Conservation (phyloP, 2,888 invertebrate species). For the Bursaphelenchus okinawaensis region DNA sequence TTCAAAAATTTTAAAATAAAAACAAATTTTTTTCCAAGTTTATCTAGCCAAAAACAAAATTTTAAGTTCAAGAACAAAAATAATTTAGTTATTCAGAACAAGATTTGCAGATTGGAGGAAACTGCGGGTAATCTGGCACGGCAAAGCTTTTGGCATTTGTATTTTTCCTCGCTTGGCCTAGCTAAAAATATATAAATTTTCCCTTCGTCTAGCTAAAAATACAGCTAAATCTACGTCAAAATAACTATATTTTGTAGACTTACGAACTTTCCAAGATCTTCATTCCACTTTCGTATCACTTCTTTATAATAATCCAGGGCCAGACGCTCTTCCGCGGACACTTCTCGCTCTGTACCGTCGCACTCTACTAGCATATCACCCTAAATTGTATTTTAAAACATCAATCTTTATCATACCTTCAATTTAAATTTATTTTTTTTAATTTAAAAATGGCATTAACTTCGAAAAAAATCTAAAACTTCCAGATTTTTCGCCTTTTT, state of each 20-base stretch:
- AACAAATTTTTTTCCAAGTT: neutral
- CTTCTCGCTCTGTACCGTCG: conserved; percentile 5
- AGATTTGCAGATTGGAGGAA: conserved; percentile 9
- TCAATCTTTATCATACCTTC: no score
- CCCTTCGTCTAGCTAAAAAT: no score
- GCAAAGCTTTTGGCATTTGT: neutral
- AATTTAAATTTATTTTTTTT: no score
- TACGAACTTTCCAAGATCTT: neutral
- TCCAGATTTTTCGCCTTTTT: no score
- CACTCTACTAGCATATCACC: conserved; percentile 6
- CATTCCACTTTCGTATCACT: conserved; percentile 6
- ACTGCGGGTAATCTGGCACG: conserved; percentile 3
- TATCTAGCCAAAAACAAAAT: neutral
- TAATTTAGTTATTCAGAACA: no score
- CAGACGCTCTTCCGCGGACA: conserved; percentile 1
- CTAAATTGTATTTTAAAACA: conserved; percentile 1
- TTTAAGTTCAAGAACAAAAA: no score
- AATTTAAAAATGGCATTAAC: no score
- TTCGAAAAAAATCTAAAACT: no score
- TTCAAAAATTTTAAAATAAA: neutral
- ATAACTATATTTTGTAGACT: no score
- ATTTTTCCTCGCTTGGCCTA: neutral
- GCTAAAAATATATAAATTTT: neutral
- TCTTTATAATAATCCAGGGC: conserved; percentile 10
- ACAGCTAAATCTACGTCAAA: no score